Base-by-base conservation (phyloP, 2,797 vertebrate genomes). In the Tauraco hartlaubi region DNA sequence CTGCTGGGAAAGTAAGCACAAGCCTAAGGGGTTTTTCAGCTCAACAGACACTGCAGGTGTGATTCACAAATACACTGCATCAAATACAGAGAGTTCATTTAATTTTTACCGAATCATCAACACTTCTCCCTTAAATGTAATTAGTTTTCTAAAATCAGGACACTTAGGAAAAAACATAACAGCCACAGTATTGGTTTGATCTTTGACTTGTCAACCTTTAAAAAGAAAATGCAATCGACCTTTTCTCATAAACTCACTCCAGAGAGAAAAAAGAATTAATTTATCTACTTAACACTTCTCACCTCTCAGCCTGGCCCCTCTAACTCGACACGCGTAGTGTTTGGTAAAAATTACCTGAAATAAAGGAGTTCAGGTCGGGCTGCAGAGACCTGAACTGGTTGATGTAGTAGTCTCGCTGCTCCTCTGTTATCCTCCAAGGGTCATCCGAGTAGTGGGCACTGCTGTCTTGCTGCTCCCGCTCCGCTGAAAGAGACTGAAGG, bases 381-480 rank as follows among this genome's bases (percentile, higher is more conserved):
- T 99, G 99, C 58, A 99, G 98, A 81, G 97, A 98, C 93, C 92
- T 98, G 97, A 99, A 99, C 96, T 99, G 99, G 85, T 99, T 99
- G 29, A 99, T 98, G 96, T 99, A 99, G 95, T 99, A 99, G 68
- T 99, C 99, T 68, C 98, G 97, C 98, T 99, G 99, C 98, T 99
- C 99, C 96, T 98, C 99, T 0, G 99, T 99, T 98, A 99, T 99
- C 98, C 99, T 99, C 99, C 99, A 99, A 96, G 99, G 99, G 96
- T 99, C 99, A 20, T 99, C 99, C 0, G 94, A 95, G 94, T 99
- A 98, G 94, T 98, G 98, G 46, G 56, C 95, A 9, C 49, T 88
- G 64, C 80, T 98, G 59, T 98, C 98, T 83, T 98, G 98, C 20
- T 98, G 96, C 90, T 99, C 98, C 94, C 97, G 97, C 96, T 99